Percentiles rank a stretch among this genome's conserved stretches.
Conservation (phyloP, 2,888 invertebrate genomes). For the Lepidocyrtoides sp. region DNA sequence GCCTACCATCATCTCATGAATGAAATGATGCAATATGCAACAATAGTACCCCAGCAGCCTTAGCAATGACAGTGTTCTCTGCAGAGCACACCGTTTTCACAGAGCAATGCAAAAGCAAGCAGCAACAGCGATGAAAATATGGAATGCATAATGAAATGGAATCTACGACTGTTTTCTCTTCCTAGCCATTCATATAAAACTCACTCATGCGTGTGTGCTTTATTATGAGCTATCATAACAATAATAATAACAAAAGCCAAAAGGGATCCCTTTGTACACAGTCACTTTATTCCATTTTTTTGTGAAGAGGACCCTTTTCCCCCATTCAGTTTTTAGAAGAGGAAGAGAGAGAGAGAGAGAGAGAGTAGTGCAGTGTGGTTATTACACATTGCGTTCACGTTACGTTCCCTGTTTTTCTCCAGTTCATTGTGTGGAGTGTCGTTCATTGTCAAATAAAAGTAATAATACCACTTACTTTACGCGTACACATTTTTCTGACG, state of each 20-base stretch:
- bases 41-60: slow-evolving; percentile 23
- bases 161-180: slow-evolving; percentile 12
- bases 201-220: slow-evolving; percentile 70
- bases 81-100: background rate
- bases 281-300: background rate
- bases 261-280: slow-evolving; percentile 49
- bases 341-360: background rate
- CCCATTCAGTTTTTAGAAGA: background rate
- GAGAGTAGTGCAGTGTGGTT: slow-evolving; percentile 28
- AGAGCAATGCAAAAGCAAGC: slow-evolving; percentile 19
- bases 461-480: slow-evolving; percentile 41
- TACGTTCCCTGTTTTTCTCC: slow-evolving; percentile 4
- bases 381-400: slow-evolving; percentile 1
- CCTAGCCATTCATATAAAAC: slow-evolving; percentile 2
- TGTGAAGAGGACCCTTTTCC: slow-evolving; percentile 57
- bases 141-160: slow-evolving; percentile 20
- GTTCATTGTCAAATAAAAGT: slow-evolving; percentile 60
- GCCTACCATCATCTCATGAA: slow-evolving; percentile 29
- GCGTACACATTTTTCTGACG: background rate
- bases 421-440: slow-evolving; percentile 69
- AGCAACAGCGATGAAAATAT: slow-evolving; percentile 28
- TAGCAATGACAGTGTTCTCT: too few relatives aligned
- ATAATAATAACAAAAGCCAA: slow-evolving; percentile 69
- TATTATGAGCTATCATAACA: slow-evolving; percentile 73
- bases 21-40: slow-evolving; percentile 53